Conservation (phyloP, 2,113 vertebrate species). For the Ceuthmochares aereus region DNA sequence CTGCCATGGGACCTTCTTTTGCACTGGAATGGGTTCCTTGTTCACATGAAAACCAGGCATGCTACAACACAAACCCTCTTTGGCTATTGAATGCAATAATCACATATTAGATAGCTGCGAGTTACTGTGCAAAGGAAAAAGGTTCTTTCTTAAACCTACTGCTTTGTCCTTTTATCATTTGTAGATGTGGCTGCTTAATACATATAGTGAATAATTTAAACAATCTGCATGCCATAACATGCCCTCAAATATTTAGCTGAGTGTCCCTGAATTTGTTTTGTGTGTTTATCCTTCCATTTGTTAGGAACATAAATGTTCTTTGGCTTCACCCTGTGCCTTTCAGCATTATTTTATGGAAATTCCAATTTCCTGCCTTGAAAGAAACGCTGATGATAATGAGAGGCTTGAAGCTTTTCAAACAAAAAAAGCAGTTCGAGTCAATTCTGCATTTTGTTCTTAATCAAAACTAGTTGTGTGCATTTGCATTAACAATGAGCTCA, state of each 20-base stretch:
- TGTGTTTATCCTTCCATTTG: background rate
- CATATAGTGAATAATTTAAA: background rate
- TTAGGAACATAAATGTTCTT: conserved; percentile 5
- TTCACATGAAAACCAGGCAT: background rate
- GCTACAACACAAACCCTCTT: background rate
- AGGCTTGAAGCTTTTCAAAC: conserved; percentile 33
- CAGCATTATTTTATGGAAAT: conserved; percentile 69
- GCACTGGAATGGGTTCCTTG: background rate
- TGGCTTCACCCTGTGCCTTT: conserved; percentile 38
- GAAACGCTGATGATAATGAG: conserved; percentile 62
- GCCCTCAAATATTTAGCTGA: background rate
- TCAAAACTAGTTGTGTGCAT: conserved; percentile 55
- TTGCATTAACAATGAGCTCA: conserved; percentile 45
- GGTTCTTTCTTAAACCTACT: background rate
- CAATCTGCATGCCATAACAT: background rate
- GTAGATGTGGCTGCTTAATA: background rate
- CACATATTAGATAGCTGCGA: background rate
- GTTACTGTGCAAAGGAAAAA: background rate
- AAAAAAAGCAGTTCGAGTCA: conserved; percentile 33
- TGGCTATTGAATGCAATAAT: background rate
- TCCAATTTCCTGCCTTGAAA: conserved; percentile 54
- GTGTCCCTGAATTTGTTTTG: conserved; percentile 29
- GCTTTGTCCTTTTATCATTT: background rate
- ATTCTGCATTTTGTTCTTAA: conserved; percentile 50
- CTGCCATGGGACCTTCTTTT: background rate